Evolutionary conservation across 2,888 invertebrate genomes (phyloP), one percentile per base, ranked within the genome.

Genomic region (Zhuqinia jingwanae): DNA sequence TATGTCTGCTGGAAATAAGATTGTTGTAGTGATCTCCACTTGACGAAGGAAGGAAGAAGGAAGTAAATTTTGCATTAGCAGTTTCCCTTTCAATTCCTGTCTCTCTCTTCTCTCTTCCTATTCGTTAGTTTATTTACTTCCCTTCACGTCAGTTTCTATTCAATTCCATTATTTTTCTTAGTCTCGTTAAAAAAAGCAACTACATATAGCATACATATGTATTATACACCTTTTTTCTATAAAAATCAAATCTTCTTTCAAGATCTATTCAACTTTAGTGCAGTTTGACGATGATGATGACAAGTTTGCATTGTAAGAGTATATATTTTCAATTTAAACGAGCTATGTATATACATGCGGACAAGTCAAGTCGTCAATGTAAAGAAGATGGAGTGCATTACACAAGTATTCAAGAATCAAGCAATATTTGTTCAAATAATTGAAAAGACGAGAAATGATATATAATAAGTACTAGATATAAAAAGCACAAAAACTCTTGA

Each of bases 51-150:
- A 73, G 10, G 8, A 58, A 13, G 25, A 17, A 75, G n/a, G n/a
- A 75, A 53, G 53, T 53, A 75, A 75, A 75, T 75, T 53, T 65
- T 65, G 13, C 65, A 65, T 75, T 75, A 75, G 73, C 11, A n/a
- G n/a, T 45, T 42, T 73, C 30, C 13, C 27, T 42, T 20, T 20
- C 17, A 17, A n/a, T n/a, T 13, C 25, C 27, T 17, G 20, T 27
- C 17, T 75, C 50, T n/a, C n/a, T n/a, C n/a, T n/a, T n/a, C n/a
- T n/a, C n/a, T n/a, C n/a, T n/a, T n/a, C n/a, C n/a, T n/a, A n/a
- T n/a, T n/a, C 27, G 8, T 27, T 45, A 42, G 36, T 70, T 70
- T 17, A 10, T 45, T 36, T 11, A 42, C 45, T 70, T 17, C 70
- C 15, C 17, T 13, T 11, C 70, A n/a, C 30, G 70, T 42, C 70